These are phyloP conservation scores for Atopsyche davidsoni DNA, from an alignment of 1,140 invertebrate species.

Conservation along the genomic window DNA sequence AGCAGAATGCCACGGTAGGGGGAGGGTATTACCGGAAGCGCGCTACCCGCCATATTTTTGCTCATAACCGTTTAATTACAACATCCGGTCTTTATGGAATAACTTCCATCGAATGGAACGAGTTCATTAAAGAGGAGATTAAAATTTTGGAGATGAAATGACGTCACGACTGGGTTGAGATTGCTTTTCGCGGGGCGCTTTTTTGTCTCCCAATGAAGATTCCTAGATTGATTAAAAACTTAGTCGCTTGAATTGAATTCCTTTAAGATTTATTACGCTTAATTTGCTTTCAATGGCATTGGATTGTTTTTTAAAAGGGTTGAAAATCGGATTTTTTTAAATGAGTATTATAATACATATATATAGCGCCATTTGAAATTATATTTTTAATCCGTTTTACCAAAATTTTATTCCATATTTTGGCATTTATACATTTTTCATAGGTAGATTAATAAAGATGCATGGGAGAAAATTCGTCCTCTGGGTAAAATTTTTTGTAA, in stretches of 20 bases:
- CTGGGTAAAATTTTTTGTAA: too few species aligned
- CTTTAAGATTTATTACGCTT: conserved; percentile 6
- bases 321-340: too few species aligned
- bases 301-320: conserved; percentile 11
- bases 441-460: too few species aligned
- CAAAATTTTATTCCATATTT: too few species aligned
- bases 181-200: conserved; percentile 7
- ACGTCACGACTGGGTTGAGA: conserved; percentile 16
- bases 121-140: conserved; percentile 18
- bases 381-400: too few species aligned
- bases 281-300: background rate
- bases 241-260: too few species aligned
- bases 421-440: too few species aligned
- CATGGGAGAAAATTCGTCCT: too few species aligned
- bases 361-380: too few species aligned
- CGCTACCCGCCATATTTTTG: conserved; percentile 26
- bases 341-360: too few species aligned
- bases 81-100: conserved; percentile 24
- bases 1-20: background rate
- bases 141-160: conserved; percentile 11
- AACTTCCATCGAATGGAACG: conserved; percentile 16
- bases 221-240: conserved; percentile 26
- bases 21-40: conserved; percentile 7
- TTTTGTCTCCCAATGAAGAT: conserved; percentile 11
- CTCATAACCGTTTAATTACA: conserved; percentile 31